These are phyloP conservation scores for Nasua narica DNA, from an alignment of 2,797 vertebrate species.

Conservation along the genomic window DNA sequence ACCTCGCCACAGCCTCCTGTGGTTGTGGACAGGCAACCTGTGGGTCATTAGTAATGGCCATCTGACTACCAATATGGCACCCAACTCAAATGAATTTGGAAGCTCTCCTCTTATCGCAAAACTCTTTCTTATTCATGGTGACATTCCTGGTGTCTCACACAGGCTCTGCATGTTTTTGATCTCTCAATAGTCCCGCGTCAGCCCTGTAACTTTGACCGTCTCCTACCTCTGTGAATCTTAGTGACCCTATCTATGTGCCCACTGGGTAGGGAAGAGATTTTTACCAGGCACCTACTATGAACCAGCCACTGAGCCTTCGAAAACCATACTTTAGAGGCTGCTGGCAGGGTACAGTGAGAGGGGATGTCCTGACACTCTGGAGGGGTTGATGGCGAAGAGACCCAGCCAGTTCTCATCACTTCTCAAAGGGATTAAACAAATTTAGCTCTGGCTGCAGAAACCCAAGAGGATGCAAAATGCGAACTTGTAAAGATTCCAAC, in stretches of 20 bases:
- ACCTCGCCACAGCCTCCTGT: accelerated
- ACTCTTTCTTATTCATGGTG: not conserved
- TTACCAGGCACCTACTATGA: not conserved
- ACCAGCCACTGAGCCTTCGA: not conserved
- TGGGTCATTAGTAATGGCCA: not conserved
- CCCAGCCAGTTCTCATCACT: not conserved
- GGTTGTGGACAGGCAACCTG: not conserved
- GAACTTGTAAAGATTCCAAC: not conserved
- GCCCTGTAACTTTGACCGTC: not conserved
- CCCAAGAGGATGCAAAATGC: not conserved
- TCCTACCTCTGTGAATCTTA: not conserved
- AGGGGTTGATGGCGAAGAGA: not conserved
- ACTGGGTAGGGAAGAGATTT: not conserved
- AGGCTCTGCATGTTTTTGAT: not conserved
- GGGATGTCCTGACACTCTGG: not conserved
- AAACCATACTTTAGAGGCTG: not conserved
- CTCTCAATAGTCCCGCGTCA: not conserved
- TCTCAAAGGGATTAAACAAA: not conserved
- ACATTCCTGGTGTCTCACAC: not conserved
- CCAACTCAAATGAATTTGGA: not conserved
- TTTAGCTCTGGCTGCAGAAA: not conserved
- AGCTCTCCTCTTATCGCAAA: not conserved
- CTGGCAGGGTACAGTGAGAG: not conserved
- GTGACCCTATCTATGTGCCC: not conserved
- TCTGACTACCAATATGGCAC: not conserved